A percentile compares a stretch with the other conserved stretches of the same genome.
Evolutionary conservation across 1,140 invertebrate species (phyloP).

Genomic region (Pristionchus pacificus): DNA sequence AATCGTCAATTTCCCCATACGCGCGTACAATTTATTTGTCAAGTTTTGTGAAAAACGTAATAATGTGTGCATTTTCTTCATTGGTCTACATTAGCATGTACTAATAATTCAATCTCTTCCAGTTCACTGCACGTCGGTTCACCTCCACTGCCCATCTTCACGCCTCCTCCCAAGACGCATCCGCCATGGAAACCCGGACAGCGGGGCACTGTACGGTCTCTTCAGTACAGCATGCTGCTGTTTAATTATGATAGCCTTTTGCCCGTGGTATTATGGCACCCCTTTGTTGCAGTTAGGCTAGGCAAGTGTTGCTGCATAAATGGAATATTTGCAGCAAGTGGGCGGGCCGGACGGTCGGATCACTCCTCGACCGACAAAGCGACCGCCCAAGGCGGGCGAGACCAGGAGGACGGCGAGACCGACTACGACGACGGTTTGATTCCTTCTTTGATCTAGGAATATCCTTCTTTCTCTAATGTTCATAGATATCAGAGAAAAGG

Average conservation of each 20-base stretch:
- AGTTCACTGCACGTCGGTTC: conserved; percentile 50
- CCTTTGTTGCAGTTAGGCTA: conserved; percentile 9
- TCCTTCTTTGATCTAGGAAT: no score
- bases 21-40: no score
- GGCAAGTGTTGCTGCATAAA: background rate
- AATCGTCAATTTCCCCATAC: no score
- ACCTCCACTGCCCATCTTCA: conserved; percentile 36
- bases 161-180: conserved; percentile 28
- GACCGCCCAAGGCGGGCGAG: conserved; percentile 1
- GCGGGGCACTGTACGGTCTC: background rate
- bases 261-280: no score
- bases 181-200: conserved; percentile 7
- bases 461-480: no score
- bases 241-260: conserved; percentile 51
- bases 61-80: conserved; percentile 3
- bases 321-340: conserved; percentile 14
- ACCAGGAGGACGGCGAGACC: no score
- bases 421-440: no score
- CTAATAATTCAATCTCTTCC: no score
- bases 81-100: conserved; percentile 9
- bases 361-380: conserved; percentile 26
- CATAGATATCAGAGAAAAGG: no score
- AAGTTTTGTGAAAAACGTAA: no score
- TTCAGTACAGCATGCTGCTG: background rate
- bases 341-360: conserved; percentile 26